phyloP scores from a whole-genome alignment of 1,140 invertebrate species.

The Thaumatotibia leucotreta region DNA sequence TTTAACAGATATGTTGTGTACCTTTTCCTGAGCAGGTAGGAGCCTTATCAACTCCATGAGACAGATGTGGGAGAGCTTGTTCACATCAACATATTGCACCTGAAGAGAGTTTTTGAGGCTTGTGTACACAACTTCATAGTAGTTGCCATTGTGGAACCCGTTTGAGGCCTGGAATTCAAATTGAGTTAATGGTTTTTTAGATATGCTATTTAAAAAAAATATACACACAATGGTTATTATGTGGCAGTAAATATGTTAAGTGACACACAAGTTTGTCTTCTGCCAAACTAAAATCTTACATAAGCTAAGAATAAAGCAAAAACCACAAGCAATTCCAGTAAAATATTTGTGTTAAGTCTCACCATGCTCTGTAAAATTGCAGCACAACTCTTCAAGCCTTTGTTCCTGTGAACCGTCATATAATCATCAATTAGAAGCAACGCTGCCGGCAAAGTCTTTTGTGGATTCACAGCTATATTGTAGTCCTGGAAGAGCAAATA shows the following conservation, averaged over 20 bases:
- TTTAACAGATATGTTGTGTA: no score
- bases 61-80: slow-evolving; percentile 39
- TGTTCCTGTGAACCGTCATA: slow-evolving; percentile 38
- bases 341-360: no score
- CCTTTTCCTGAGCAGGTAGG: slow-evolving; percentile 42
- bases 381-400: slow-evolving; percentile 46
- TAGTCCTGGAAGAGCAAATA: slow-evolving; percentile 55
- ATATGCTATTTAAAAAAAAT: no score
- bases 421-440: slow-evolving; percentile 55
- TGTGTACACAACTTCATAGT: slow-evolving; percentile 56
- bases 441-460: slow-evolving; percentile 39
- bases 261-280: no score
- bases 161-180: slow-evolving; percentile 39
- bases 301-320: no score
- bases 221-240: no score
- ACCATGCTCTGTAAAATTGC: slow-evolving; percentile 45
- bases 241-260: no score
- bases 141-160: slow-evolving; percentile 52
- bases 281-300: no score
- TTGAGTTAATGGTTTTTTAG: no score
- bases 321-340: no score
- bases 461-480: slow-evolving; percentile 33
- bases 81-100: slow-evolving; percentile 49
- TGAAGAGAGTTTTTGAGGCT: slow-evolving; percentile 37
- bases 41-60: slow-evolving; percentile 34